Percentiles rank a stretch among this genome's conserved stretches.
Conservation (phyloP, 2,113 vertebrate genomes). For the Isurus oxyrinchus region DNA sequence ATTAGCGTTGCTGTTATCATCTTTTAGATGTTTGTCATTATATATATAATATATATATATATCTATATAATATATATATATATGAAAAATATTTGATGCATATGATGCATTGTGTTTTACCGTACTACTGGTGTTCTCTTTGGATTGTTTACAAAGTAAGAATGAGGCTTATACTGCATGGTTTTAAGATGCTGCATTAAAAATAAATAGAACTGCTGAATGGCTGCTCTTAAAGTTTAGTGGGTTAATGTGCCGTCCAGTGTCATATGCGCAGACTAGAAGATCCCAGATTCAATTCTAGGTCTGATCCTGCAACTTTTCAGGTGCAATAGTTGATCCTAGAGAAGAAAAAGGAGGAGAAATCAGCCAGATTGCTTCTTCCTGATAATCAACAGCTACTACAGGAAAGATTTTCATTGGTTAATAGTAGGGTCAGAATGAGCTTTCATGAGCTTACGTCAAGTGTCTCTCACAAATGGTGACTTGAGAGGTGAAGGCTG, state of each 20-base stretch:
- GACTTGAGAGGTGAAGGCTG: neutral
- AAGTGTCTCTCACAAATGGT: neutral
- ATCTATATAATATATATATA: no score
- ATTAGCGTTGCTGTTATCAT: neutral
- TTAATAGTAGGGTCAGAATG: neutral
- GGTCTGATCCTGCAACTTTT: neutral
- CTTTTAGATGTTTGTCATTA: neutral
- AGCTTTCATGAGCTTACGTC: neutral
- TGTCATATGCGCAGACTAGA: neutral
- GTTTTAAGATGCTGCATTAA: neutral
- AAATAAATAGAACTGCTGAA: neutral
- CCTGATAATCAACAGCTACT: neutral
- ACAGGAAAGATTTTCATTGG: neutral
- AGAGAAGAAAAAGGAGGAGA: neutral
- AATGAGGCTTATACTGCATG: neutral
- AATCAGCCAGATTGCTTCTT: neutral
- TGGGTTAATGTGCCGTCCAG: neutral
- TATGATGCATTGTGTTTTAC: neutral
- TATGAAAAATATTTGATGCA: neutral
- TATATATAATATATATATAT: no score
- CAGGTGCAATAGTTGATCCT: neutral
- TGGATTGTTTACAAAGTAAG: neutral
- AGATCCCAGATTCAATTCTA: neutral
- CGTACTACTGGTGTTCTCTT: neutral
- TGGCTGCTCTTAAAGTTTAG: neutral